Base-by-base conservation (phyloP, 2,888 invertebrate species). In the Pterostichus niger region DNA sequence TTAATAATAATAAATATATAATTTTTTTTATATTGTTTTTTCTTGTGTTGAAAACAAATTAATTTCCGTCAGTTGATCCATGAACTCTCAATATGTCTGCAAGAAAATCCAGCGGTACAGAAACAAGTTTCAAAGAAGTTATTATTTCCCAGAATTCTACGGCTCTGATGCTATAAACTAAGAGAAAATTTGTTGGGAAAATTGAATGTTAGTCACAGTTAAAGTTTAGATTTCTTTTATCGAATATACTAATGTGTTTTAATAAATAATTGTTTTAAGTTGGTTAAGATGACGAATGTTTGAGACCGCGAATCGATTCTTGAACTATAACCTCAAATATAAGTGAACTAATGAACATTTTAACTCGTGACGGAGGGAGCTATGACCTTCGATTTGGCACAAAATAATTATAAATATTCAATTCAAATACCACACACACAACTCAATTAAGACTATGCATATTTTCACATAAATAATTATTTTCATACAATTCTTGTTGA, bases 331-430 rank as follows among this genome's bases (percentile, higher is more conserved):
- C 76, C 76, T 54, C 31, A 52, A 35, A 24, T 40, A 68, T 68
- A 76, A 76, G 33, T 76, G 52, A 17, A 64, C 68, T 52, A 80
- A 80, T 79, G 64, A 59, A 76, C 49, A 31, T 80, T 80, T 80
- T 49, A 15, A 68, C 15, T 52, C 10, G 33, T 31, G 49, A 46
- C 24, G 46, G 46, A 61, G 61, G 64, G 64, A 80, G 80, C 64
- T 52, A 52, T 31, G 64, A 64, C 80, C 80, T 80, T 80, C 80
- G 40, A 56, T 56, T 76, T 54, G 56, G 76, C 76, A 76, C 52
- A 76, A 17, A 52, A 31, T 80, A 68, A 79, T 79, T 54, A 77
- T 40, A 40, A 56, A 40, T 40, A 71, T 71, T 35, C n/a, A 49
- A 10, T 49, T n/a, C 49, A 49, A 6, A 49, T 49, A n/a, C 49